phyloP scores from a whole-genome alignment of 2,113 vertebrate species.

The Dissostichus mawsoni region DNA sequence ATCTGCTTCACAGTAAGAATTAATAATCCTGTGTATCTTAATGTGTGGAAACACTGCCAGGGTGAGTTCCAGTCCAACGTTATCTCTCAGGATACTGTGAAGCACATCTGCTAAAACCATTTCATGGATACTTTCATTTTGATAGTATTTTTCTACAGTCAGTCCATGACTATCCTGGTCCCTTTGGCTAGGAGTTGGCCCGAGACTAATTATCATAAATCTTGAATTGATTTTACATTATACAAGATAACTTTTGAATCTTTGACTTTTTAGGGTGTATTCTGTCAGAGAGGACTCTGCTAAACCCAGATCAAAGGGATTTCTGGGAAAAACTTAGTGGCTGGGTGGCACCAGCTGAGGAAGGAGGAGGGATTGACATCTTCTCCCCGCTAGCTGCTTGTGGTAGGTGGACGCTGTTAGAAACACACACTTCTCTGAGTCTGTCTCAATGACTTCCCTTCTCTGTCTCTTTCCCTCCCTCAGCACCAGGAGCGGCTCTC shows the following conservation, averaged over 20 bases:
- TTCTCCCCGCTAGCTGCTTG: conserved; percentile 89
- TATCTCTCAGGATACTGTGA: conserved; percentile 21
- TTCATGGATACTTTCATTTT: conserved; percentile 12
- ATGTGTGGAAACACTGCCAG: conserved; percentile 19
- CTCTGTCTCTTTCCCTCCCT: background rate
- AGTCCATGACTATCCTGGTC: background rate
- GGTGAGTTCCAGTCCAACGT: background rate
- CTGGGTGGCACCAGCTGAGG: conserved; percentile 74
- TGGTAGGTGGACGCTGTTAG: conserved; percentile 70
- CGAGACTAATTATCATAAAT: background rate
- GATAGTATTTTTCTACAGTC: background rate
- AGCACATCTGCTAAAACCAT: conserved; percentile 32
- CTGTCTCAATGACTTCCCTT: background rate
- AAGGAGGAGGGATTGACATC: conserved; percentile 86
- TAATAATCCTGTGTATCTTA: conserved; percentile 15
- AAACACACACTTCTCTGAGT: background rate
- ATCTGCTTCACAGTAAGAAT: conserved; percentile 83
- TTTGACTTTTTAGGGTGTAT: conserved; percentile 73
- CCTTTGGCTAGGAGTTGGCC: background rate
- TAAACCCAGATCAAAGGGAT: conserved; percentile 81
- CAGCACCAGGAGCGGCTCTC: conserved; percentile 85
- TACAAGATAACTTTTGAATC: background rate
- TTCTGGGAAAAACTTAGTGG: conserved; percentile 89
- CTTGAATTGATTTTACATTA: background rate
- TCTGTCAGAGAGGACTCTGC: conserved; percentile 81